Evolutionary conservation across 2,888 invertebrate genomes (phyloP).

Genomic region (Drosophila austrosaltans): DNA sequence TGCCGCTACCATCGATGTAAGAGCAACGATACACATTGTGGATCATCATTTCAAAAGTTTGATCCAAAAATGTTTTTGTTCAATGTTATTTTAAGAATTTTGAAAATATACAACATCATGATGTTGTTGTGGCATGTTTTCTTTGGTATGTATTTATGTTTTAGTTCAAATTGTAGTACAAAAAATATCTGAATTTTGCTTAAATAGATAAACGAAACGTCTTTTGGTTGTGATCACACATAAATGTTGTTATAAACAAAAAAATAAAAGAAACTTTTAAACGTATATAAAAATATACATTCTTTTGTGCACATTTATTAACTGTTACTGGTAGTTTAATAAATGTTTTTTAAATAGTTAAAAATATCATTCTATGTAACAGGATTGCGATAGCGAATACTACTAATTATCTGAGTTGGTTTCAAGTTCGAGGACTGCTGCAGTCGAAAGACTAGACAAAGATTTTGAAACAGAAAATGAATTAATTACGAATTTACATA

Average conservation of each 20-base stretch:
- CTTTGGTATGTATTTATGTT: slow-evolving; percentile 64
- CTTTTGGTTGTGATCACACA: slow-evolving; percentile 10
- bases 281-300: neutral
- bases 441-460: slow-evolving; percentile 34
- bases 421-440: slow-evolving; percentile 28
- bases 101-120: slow-evolving; percentile 48
- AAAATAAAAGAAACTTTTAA: neutral
- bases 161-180: slow-evolving; percentile 2
- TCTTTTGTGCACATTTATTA: slow-evolving; percentile 13
- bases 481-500: slow-evolving; percentile 62
- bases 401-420: neutral
- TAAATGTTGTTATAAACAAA: neutral
- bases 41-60: slow-evolving; percentile 27
- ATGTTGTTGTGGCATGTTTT: slow-evolving; percentile 65
- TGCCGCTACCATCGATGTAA: slow-evolving; percentile 57
- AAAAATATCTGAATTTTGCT: neutral
- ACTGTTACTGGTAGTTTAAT: slow-evolving; percentile 15
- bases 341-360: slow-evolving; percentile 30
- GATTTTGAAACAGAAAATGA: slow-evolving; percentile 28
- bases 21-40: slow-evolving; percentile 38
- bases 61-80: slow-evolving; percentile 23
- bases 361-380: slow-evolving; percentile 18
- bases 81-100: slow-evolving; percentile 49
- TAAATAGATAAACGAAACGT: neutral
- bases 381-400: slow-evolving; percentile 2